These are phyloP conservation scores for Armadillidium nasatum DNA, from an alignment of 1,140 invertebrate genomes.

Conservation along the genomic window DNA sequence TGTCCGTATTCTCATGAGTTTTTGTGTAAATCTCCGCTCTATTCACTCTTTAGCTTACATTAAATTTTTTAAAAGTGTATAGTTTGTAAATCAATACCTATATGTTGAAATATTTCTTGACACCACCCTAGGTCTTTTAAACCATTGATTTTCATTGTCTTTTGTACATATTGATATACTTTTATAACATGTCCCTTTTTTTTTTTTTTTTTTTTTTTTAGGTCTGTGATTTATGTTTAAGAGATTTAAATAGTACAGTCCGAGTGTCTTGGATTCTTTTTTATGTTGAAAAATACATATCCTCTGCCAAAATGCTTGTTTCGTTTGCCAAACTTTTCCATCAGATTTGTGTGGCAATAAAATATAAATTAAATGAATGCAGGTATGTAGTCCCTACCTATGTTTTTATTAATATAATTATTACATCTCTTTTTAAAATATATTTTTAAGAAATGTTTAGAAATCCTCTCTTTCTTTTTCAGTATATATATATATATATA, in stretches of 20 bases:
- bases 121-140: too few species aligned
- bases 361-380: neutral
- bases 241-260: neutral
- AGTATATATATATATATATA: too few species aligned
- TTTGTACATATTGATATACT: too few species aligned
- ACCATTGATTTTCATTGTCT: too few species aligned
- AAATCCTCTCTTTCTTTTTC: too few species aligned
- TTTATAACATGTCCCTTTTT: neutral
- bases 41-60: too few species aligned
- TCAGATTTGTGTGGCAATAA: neutral
- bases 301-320: neutral
- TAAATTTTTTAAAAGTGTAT: too few species aligned
- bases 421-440: neutral
- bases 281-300: conserved; percentile 3
- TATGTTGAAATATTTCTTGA: too few species aligned
- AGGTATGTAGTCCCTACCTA: neutral
- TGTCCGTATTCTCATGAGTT: too few species aligned
- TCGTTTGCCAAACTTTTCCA: neutral
- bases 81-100: too few species aligned
- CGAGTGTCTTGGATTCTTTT: neutral
- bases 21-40: too few species aligned
- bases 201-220: neutral
- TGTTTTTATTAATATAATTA: too few species aligned
- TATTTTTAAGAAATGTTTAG: neutral
- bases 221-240: neutral